Conservation (phyloP, 35 echinoderm and acorn worm species). For the Nesometra sesokonis region DNA sequence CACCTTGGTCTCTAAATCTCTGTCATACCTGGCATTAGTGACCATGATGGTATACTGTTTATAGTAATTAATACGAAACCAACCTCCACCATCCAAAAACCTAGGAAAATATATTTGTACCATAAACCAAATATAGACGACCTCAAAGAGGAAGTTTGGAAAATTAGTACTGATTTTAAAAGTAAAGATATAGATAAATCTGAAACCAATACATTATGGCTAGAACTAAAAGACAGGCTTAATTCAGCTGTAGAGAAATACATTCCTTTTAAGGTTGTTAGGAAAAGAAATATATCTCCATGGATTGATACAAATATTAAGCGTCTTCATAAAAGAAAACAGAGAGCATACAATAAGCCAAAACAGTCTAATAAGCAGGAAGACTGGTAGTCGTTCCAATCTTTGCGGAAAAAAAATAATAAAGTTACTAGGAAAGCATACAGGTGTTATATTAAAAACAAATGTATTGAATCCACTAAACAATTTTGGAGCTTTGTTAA, state of each 20-base stretch:
- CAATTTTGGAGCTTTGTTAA: too few relatives aligned
- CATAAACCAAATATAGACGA: too few relatives aligned
- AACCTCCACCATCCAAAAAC: not conserved
- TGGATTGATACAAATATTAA: too few relatives aligned
- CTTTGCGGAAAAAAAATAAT: not conserved
- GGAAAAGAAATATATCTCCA: not conserved
- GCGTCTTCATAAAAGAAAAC: too few relatives aligned
- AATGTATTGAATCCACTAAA: too few relatives aligned
- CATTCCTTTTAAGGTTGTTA: conserved; percentile 12
- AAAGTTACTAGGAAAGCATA: too few relatives aligned
- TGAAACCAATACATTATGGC: too few relatives aligned
- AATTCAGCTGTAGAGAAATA: not conserved
- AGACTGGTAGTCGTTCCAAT: not conserved
- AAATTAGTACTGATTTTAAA: conserved; percentile 1
- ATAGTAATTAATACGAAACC: not conserved
- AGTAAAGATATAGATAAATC: not conserved
- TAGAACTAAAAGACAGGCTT: conserved; percentile 2
- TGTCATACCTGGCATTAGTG: conserved; percentile 12
- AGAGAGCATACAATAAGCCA: too few relatives aligned
- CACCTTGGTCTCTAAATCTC: not conserved
- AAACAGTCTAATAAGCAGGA: too few relatives aligned
- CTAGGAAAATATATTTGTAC: conserved; percentile 3
- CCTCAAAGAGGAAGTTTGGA: too few relatives aligned
- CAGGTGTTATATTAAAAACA: too few relatives aligned
- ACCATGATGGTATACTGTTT: conserved; percentile 18